Evolutionary conservation across 2,113 vertebrate genomes (phyloP), one percentile per base, ranked within the genome.

Genomic region (Paralichthys olivaceus): DNA sequence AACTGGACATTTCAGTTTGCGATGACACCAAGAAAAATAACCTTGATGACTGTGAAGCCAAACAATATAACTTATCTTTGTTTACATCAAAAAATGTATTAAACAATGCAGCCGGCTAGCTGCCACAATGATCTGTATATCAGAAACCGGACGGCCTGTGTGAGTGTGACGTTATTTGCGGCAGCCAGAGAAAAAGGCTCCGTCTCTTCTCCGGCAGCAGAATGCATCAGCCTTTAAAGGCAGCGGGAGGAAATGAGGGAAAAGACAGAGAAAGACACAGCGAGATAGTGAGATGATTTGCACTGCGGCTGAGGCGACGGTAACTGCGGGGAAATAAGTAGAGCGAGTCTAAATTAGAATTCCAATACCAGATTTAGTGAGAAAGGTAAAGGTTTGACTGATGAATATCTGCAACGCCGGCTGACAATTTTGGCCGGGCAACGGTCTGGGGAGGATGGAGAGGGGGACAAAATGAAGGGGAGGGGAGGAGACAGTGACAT

Each of bases 371-470:
- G 40, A 55, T 81, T 80, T 47, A 70, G 58, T 61, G 70, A 65
- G 70, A 69, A 74, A 60, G 1, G 79, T 77, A 57, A 63, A 7
- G 43, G 59, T 72, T 80, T 85, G 78, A 84, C 65, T 68, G 81
- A 86, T 83, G 76, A 25, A 25, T 13, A 72, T 69, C 68, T 62
- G 25, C 47, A 57, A 55, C 4, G 26, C 34, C 1, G 7, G 72
- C 49, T 55, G 67, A 80, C 59, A 25, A 69, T 73, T 79, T 57
- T 34, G 34, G 63, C 26, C 71, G 15, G 37, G 67, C 17, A 28
- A 11, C 49, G 58, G 58, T 55, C 28, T 7, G 56, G n/a, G 29
- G 65, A 47, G 59, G 34, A 51, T 55, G 25, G 58, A 56, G 37
- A 61, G 63, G 17, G 47, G 47, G 53, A 14, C 29, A 63, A 75